Percentiles rank a stretch among this genome's conserved stretches.
phyloP scores from a whole-genome alignment of 2,888 invertebrate genomes.

The Alloscopus bannaensis region DNA sequence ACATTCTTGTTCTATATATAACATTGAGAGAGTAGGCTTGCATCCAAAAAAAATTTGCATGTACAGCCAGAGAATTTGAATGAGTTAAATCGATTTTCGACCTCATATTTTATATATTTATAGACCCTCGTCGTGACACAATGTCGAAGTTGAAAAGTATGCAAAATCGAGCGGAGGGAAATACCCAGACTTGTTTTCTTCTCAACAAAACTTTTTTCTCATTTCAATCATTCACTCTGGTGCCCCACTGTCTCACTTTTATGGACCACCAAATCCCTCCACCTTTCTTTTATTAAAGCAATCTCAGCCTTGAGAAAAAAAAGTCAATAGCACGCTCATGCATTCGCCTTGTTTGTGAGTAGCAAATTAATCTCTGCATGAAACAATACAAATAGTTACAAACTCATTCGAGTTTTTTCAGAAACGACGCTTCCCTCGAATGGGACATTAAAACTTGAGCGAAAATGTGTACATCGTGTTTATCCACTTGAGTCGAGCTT shows the following conservation, averaged over 20 bases:
- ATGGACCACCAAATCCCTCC: constrained; percentile 6
- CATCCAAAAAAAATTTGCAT: constrained; percentile 68
- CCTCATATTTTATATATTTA: constrained; percentile 65
- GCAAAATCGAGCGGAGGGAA: no score
- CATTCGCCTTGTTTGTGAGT: no score
- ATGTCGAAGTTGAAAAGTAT: constrained; percentile 18
- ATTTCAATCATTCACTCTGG: constrained; percentile 5
- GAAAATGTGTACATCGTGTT: no score
- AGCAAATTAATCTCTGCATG: no score
- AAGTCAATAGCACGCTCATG: no score
- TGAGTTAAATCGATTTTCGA: constrained; percentile 68
- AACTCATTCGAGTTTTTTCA: no score
- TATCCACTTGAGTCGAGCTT: no score
- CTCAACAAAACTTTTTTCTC: constrained; percentile 19
- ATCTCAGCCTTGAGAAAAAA: neutral
- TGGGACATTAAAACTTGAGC: no score
- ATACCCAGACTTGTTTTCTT: no score
- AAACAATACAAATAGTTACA: no score
- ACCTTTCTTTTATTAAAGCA: constrained; percentile 4
- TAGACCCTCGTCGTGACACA: constrained; percentile 29
- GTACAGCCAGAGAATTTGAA: constrained; percentile 67
- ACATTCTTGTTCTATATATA: constrained; percentile 26
- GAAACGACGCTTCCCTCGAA: no score
- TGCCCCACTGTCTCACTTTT: neutral
- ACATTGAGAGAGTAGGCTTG: constrained; percentile 48